These are phyloP conservation scores for Euthynnus affinis DNA, from an alignment of 2,797 vertebrate genomes.

Conservation along the genomic window DNA sequence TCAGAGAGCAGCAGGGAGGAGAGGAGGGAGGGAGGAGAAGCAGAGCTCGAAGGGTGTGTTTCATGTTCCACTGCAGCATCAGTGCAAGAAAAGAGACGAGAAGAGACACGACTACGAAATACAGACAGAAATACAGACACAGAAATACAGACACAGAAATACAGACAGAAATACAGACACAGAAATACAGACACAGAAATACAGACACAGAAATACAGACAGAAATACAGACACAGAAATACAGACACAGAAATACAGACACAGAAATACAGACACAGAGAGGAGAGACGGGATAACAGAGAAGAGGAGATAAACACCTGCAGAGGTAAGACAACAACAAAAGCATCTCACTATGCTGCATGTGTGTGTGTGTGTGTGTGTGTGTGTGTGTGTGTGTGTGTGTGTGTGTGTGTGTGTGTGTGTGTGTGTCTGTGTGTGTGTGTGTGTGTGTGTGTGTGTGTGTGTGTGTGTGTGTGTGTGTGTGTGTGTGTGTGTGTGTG, in stretches of 20 bases:
- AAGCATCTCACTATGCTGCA: background rate
- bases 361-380: too few relatives aligned
- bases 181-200: background rate
- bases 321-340: conserved; percentile 65
- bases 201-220: background rate
- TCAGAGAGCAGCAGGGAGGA: conserved; percentile 53
- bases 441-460: background rate
- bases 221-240: background rate
- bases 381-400: conserved; percentile 18
- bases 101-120: conserved; percentile 19
- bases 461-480: background rate
- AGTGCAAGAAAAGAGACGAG: conserved; percentile 31
- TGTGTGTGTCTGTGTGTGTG: background rate
- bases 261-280: background rate
- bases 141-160: background rate
- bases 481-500: background rate
- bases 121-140: background rate
- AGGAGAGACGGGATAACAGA: conserved; percentile 1
- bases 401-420: too few relatives aligned
- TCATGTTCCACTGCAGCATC: conserved; percentile 79
- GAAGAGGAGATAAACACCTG: conserved; percentile 36
- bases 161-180: background rate
- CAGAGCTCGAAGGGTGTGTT: conserved; percentile 79
- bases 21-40: conserved; percentile 56
- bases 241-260: background rate